Conservation (phyloP, 2,113 vertebrate species). For the Copsychus sechellarum region DNA sequence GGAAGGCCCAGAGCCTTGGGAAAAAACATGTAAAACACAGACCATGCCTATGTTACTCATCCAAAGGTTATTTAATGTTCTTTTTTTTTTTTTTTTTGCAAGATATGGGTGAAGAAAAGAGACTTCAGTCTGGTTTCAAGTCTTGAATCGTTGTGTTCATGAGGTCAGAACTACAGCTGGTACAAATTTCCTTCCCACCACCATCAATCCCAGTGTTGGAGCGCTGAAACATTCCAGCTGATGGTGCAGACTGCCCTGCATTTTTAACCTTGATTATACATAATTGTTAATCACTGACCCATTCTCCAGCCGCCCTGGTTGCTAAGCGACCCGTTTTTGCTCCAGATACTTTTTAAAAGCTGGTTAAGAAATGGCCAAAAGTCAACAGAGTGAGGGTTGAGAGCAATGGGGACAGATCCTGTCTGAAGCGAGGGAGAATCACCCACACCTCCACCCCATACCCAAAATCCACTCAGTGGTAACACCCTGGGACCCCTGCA, state of each 20-base stretch:
- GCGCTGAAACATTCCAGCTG: neutral
- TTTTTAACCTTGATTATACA: slow-evolving; percentile 62
- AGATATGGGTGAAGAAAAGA: neutral
- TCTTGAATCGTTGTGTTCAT: neutral
- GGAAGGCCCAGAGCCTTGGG: neutral
- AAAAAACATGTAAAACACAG: neutral
- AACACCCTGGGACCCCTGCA: neutral
- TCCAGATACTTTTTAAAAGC: slow-evolving; percentile 53
- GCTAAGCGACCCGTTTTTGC: slow-evolving; percentile 57
- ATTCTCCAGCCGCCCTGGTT: slow-evolving; percentile 50
- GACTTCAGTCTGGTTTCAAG: neutral
- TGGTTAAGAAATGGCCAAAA: slow-evolving; percentile 15
- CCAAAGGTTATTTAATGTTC: neutral
- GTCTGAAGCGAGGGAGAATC: neutral
- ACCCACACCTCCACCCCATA: too few species aligned
- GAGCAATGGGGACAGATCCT: neutral
- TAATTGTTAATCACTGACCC: slow-evolving; percentile 71
- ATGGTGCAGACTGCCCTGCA: neutral
- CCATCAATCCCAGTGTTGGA: neutral
- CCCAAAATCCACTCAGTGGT: too few species aligned
- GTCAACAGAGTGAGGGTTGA: slow-evolving; percentile 19
- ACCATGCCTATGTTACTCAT: neutral
- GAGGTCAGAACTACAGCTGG: neutral
- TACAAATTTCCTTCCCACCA: neutral
- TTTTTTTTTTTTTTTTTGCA: neutral